Evolutionary conservation across 2,888 invertebrate genomes (phyloP), one percentile per base, ranked within the genome.

Genomic region (Hydraecia micacea): DNA sequence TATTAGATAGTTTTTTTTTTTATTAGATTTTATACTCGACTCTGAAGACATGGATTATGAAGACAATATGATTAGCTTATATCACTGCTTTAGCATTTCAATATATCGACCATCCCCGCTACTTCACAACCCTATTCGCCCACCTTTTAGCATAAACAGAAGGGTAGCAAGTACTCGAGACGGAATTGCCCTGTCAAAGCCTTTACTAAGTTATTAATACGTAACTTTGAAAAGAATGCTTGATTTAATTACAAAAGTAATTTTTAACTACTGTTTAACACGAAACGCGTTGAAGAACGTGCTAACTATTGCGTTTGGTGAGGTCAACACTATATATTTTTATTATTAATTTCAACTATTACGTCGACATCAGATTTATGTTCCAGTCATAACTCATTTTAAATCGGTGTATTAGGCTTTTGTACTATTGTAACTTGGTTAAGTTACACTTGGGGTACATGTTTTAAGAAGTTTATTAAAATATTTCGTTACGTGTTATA

Each of bases 181-280:
- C 91, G 92, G 91, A 93, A 94, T 91, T 89, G 91, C 92, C 93
- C 91, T 93, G 94, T 94, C 93, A 93, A 93, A 92, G 90, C 91
- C 91, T 91, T 90, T 89, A 92, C 91, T 93, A 89, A 93, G 93
- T 94, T 93, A 94, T 94, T 93, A 93, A 94, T 92, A 88, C 89
- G 85, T 90, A 90, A 93, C 90, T 93, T 92, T 89, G 88, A 88
- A 94, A 94, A 94, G 93, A 94, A 94, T 93, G 93, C 91, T 90
- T 93, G 93, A 94, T 95, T 95, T 95, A 95, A 95, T 95, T 95
- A 95, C 92, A 91, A 91, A 92, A 90, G 91, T 92, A 91, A 92
- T 93, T 93, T 91, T 89, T 92, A 94, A 95, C 92, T 93, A 92
- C 93, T 88, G 81, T 88, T 91, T 88, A 90, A 91, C 95, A 95